Conservation (phyloP, 1,140 invertebrate genomes). For the Drosophila ercepeae region DNA sequence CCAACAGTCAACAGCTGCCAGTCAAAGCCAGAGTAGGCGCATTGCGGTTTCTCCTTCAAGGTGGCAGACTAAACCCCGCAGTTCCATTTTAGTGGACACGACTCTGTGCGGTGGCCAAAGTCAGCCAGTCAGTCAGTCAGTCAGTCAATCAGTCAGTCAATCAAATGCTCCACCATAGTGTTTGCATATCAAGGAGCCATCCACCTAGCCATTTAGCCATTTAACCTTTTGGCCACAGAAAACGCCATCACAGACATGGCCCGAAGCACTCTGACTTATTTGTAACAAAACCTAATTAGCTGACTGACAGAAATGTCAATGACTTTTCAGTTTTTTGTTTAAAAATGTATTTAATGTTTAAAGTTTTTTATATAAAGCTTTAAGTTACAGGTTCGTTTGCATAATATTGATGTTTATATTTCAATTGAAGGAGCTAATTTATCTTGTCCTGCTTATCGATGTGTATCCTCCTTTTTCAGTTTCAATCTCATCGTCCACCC, state of each 20-base stretch:
- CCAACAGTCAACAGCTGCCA: constrained; percentile 59
- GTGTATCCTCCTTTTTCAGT: constrained; percentile 6
- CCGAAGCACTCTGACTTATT: constrained; percentile 16
- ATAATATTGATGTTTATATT: constrained; percentile 67
- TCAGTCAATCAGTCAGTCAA: constrained; percentile 16
- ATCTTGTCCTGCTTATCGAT: constrained; percentile 68
- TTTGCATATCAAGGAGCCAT: background rate
- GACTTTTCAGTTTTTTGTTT: background rate
- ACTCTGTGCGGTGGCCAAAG: constrained; percentile 26
- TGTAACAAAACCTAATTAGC: background rate
- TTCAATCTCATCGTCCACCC: background rate
- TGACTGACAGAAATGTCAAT: background rate
- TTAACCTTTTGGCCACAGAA: constrained; percentile 57
- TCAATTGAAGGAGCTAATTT: constrained; percentile 70
- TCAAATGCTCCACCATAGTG: constrained; percentile 10
- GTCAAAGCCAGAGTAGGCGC: constrained; percentile 52
- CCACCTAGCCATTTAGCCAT: constrained; percentile 46
- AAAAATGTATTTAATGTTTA: no score
- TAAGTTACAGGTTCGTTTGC: no score
- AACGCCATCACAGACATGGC: constrained; percentile 48
- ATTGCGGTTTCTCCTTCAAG: constrained; percentile 10
- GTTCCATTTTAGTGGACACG: background rate
- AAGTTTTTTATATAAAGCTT: no score
- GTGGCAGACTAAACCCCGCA: constrained; percentile 7
- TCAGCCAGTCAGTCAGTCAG: constrained; percentile 34